Evolutionary conservation across 2,113 vertebrate species (phyloP).

Genomic region (Gambusia holbrooki): DNA sequence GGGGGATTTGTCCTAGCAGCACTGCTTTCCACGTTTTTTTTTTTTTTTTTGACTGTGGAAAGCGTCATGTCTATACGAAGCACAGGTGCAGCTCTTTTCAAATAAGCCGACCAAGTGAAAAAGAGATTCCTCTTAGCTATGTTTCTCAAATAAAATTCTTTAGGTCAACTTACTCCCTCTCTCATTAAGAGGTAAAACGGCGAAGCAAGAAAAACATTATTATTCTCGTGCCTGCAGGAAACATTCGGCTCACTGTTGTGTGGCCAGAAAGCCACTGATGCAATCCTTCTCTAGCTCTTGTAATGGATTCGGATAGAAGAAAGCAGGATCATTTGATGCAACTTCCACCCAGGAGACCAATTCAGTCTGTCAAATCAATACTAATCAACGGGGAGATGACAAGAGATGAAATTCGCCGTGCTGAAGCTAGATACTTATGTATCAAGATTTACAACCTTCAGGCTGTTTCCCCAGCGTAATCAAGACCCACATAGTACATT

Average conservation of each 20-base stretch:
- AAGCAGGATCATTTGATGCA: conserved; percentile 82
- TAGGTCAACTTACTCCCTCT: conserved; percentile 61
- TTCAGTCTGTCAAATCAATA: conserved; percentile 83
- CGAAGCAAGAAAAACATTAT: conserved; percentile 44
- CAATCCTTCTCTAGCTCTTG: conserved; percentile 56
- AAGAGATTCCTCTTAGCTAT: conserved; percentile 34
- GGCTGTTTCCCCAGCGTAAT: conserved; percentile 12
- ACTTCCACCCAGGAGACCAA: conserved; percentile 81
- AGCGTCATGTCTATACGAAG: conserved; percentile 67
- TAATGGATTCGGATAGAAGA: conserved; percentile 75
- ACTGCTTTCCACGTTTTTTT: conserved; percentile 56
- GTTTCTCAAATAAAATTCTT: conserved; percentile 63
- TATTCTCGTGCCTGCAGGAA: conserved; percentile 37
- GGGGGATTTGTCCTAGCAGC: conserved; percentile 57
- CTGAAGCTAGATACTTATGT: conserved; percentile 41
- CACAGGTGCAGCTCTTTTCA: conserved; percentile 63
- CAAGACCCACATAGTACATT: neutral
- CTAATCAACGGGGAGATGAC: conserved; percentile 80
- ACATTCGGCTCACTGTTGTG: conserved; percentile 51
- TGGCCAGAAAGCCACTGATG: conserved; percentile 66
- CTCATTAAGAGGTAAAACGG: conserved; percentile 64
- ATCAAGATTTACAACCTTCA: conserved; percentile 31
- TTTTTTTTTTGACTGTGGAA: conserved; percentile 60
- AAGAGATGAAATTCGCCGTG: conserved; percentile 71
- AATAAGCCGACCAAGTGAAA: conserved; percentile 30